Evolutionary conservation across 2,888 invertebrate species (phyloP), one percentile per base, ranked within the genome.

Genomic region (Trichacis sp.): DNA sequence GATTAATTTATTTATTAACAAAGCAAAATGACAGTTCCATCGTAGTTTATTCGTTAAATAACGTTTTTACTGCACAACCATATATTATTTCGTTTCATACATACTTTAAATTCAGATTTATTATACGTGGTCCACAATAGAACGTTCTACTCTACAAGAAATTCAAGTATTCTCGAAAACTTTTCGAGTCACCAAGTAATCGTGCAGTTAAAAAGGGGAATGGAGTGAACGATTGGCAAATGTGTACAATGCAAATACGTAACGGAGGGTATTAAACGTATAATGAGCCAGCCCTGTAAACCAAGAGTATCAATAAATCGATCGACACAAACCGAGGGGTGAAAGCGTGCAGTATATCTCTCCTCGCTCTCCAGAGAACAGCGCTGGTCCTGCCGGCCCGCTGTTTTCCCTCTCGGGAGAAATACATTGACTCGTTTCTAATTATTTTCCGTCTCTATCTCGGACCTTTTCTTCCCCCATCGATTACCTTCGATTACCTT

Each of bases 221-320:
- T 18, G 57, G 53, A 24, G 24, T 24, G 24, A 24, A 24, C 6
- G 24, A 17, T 57, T 56, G 68, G 63, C 66, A 70, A 74, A 71
- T 79, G 77, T 79, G 76, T 77, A 73, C 75, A 69, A 64, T 71
- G 77, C 76, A 80, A 80, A 80, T 80, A 80, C 78, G 77, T 77
- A 78, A 80, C 74, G 77, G 73, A 75, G 73, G 77, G 75, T 80
- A 81, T 81, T 80, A 80, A 80, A 81, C 78, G 80, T 81, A 24
- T 24, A 81, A 81, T 81, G 79, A 81, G 76, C 77, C 71, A 74
- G 72, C 75, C 75, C 73, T 79, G 75, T 78, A 77, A 77, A 74
- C 74, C 53, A 56, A 48, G 58, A 67, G 66, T 73, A 80, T 77
- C 77, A 80, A 80, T 79, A 74, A 77, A 76, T 76, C 79, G 77